Evolutionary conservation across 2,797 vertebrate genomes (phyloP), one percentile per base, ranked within the genome.

Genomic region (Neosalanx taihuensis): DNA sequence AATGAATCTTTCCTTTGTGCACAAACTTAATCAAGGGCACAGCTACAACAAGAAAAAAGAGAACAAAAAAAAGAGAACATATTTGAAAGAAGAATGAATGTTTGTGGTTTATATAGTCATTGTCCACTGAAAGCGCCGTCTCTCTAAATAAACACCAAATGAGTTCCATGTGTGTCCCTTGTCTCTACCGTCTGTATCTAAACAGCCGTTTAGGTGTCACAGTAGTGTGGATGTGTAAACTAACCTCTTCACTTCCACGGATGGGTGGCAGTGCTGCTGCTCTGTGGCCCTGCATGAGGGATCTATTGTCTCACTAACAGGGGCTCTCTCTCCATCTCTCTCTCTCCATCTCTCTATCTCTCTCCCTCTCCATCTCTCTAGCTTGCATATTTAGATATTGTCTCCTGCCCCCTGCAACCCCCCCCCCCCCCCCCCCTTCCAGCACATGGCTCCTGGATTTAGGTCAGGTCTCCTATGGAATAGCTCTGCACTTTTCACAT

Each of bases 381-480:
- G 60, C 13, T 30, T 6, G 30, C 30, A 15, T 31, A 29, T 62
- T 62, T 62, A 33, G 60, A 62, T 62, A 29, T 30, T 62, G 69
- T 15, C 61, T 66, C 60, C 29, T 6, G 4, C 58, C 26, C 23
- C 23, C 23, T 26, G 23, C 23, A 6, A 4, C 29, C 4, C 26
- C 4, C 9, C 58, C 18, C 12, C 29, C 4, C 26, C 4, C 9
- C 58, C 10, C 3, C 58, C 1, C 10, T 30, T 23, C 17, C 60
- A 30, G 60, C 60, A 33, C 30, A 62, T 62, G 60, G 60, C 60
- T 62, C 71, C 63, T 33, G 64, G 63, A 72, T 66, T 59, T 58
- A 66, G 71, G 71, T 66, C 63, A 72, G 46, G 53, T 59, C 63
- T 56, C 70, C 62, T 60, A 63, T 71, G 61, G 46, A 60, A 49